phyloP scores from a whole-genome alignment of 1,140 invertebrate genomes.

The Araneus ventricosus region DNA sequence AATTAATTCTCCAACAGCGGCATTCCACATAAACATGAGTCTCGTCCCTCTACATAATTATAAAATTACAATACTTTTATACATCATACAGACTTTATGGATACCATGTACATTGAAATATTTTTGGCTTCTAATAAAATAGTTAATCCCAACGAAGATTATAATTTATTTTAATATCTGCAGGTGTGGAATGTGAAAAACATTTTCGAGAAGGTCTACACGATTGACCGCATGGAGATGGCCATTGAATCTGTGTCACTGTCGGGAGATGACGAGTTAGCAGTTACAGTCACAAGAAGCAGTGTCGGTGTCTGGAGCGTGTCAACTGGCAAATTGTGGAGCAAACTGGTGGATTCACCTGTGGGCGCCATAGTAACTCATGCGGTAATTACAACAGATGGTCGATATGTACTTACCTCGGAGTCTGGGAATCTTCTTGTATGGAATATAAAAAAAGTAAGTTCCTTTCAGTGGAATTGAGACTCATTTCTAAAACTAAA shows the following conservation, averaged over 20 bases:
- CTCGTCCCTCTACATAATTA: too few relatives aligned
- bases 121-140: too few relatives aligned
- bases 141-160: too few relatives aligned
- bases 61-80: too few relatives aligned
- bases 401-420: slow-evolving; percentile 90
- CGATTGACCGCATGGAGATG: slow-evolving; percentile 96
- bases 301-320: slow-evolving; percentile 98
- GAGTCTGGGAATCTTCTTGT: slow-evolving; percentile 95
- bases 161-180: neutral
- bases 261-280: slow-evolving; percentile 86
- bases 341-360: slow-evolving; percentile 93
- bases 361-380: slow-evolving; percentile 97
- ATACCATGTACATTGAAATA: too few relatives aligned
- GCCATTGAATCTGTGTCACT: slow-evolving; percentile 95
- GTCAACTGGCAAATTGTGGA: slow-evolving; percentile 89
- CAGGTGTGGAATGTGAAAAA: slow-evolving; percentile 99
- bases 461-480: too few relatives aligned
- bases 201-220: slow-evolving; percentile 98
- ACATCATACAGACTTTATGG: too few relatives aligned
- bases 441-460: slow-evolving; percentile 85
- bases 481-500: neutral
- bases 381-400: slow-evolving; percentile 91
- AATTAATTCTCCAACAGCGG: too few relatives aligned
- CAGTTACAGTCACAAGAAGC: slow-evolving; percentile 93
- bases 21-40: too few relatives aligned